Conservation (phyloP, 2,113 vertebrate genomes). For the Mobula hypostoma region DNA sequence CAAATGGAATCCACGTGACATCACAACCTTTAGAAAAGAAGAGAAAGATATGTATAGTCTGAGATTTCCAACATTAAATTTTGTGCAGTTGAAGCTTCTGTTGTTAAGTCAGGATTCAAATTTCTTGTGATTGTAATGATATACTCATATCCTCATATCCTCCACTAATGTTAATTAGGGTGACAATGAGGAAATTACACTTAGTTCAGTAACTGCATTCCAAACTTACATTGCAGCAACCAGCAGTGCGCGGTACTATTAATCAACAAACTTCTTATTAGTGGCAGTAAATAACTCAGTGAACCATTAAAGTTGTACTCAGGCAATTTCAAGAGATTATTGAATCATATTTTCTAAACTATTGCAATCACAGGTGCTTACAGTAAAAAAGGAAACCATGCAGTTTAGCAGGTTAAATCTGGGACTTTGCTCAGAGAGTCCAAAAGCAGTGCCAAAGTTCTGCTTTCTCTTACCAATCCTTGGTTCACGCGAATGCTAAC, state of each 20-base stretch:
- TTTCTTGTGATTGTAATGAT: neutral
- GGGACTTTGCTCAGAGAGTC: neutral
- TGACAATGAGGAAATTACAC: too few relatives aligned
- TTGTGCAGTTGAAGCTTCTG: neutral
- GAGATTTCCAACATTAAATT: slow-evolving; percentile 1
- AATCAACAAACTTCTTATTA: neutral
- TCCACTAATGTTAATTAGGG: neutral
- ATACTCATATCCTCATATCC: neutral
- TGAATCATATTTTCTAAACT: too few relatives aligned
- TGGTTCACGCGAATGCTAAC: neutral
- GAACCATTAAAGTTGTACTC: neutral
- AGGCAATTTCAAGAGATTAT: too few relatives aligned
- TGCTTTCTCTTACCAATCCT: neutral
- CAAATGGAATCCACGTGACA: slow-evolving; percentile 50
- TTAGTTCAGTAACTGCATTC: neutral
- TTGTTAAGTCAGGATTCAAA: neutral
- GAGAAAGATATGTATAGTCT: neutral
- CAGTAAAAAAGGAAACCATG: neutral
- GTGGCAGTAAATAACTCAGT: neutral
- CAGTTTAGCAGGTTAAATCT: neutral
- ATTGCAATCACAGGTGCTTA: neutral
- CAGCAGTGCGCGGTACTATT: neutral
- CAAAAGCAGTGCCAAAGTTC: neutral
- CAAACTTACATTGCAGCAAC: neutral
- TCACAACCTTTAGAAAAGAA: slow-evolving; percentile 45